phyloP scores from a whole-genome alignment of 2,888 invertebrate species.

The Branchipolynoe longqiensis region DNA sequence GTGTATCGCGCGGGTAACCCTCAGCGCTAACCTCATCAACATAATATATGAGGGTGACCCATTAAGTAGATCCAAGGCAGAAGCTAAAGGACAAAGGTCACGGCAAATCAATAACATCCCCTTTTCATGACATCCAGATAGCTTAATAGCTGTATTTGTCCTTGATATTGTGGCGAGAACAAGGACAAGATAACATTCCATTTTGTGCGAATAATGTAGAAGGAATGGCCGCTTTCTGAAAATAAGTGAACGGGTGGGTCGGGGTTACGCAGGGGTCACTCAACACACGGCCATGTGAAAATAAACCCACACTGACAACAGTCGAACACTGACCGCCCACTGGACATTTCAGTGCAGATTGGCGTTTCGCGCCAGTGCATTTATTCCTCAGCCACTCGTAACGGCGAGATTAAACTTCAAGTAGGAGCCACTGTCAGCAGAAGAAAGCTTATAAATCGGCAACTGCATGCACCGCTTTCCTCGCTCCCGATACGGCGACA shows the following conservation, averaged over 20 bases:
- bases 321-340: constrained; percentile 40
- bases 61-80: constrained; percentile 69
- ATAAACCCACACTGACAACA: constrained; percentile 52
- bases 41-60: constrained; percentile 79
- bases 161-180: not conserved
- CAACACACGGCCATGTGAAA: constrained; percentile 59
- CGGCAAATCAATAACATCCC: constrained; percentile 67
- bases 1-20: constrained; percentile 56
- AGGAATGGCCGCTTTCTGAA: not conserved
- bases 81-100: constrained; percentile 78
- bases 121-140: not conserved
- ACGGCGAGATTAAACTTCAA: not conserved
- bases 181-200: too few relatives aligned
- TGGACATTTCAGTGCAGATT: constrained; percentile 38
- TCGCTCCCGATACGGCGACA: not conserved
- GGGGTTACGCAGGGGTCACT: constrained; percentile 61
- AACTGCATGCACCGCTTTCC: constrained; percentile 6
- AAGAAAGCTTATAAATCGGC: not conserved
- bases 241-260: constrained; percentile 16
- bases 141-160: not conserved
- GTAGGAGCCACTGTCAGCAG: constrained; percentile 9
- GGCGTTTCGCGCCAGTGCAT: not conserved
- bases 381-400: not conserved
- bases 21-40: constrained; percentile 73
- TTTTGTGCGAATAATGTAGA: not conserved